Evolutionary conservation across 2,888 invertebrate genomes (phyloP).

Genomic region (Drosophila anceps): DNA sequence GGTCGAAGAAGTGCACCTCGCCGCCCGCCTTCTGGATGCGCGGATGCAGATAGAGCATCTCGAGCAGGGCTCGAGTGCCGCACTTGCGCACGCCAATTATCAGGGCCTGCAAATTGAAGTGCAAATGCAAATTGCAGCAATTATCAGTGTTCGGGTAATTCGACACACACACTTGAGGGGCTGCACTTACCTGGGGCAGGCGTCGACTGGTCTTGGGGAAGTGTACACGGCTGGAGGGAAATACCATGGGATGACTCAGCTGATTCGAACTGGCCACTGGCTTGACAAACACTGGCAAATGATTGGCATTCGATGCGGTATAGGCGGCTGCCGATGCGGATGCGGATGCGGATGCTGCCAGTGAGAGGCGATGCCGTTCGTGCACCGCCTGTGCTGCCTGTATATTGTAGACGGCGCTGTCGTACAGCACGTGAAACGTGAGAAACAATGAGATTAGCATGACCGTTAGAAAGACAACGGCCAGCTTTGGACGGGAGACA

Average conservation of each 20-base stretch:
- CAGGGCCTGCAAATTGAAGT: slow-evolving; percentile 88
- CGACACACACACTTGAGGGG: slow-evolving; percentile 5
- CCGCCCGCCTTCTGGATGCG: slow-evolving; percentile 96
- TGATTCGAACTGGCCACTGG: slow-evolving; percentile 80
- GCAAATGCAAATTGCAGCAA: slow-evolving; percentile 69
- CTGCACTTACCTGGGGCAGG: slow-evolving; percentile 87
- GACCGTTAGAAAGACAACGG: slow-evolving; percentile 91
- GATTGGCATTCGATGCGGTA: slow-evolving; percentile 57
- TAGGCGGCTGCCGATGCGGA: slow-evolving; percentile 56
- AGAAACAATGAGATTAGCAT: slow-evolving; percentile 93
- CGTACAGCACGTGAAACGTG: slow-evolving; percentile 94
- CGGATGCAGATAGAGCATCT: slow-evolving; percentile 97
- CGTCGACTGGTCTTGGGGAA: slow-evolving; percentile 88
- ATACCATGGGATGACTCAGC: slow-evolving; percentile 85
- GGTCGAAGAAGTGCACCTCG: slow-evolving; percentile 98
- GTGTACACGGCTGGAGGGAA: slow-evolving; percentile 86
- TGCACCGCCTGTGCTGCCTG: slow-evolving; percentile 89
- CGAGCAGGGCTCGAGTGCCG: slow-evolving; percentile 97
- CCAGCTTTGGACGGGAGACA: slow-evolving; percentile 93
- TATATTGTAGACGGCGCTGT: slow-evolving; percentile 93
- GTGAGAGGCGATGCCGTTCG: slow-evolving; percentile 86
- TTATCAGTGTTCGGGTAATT: slow-evolving; percentile 45
- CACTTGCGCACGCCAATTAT: slow-evolving; percentile 98
- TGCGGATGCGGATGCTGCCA: slow-evolving; percentile 70
- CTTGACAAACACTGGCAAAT: slow-evolving; percentile 80